A percentile compares a stretch with the other conserved stretches of the same genome.
Conservation (phyloP, 2,113 vertebrate genomes). For the Dasyornis broadbenti region DNA sequence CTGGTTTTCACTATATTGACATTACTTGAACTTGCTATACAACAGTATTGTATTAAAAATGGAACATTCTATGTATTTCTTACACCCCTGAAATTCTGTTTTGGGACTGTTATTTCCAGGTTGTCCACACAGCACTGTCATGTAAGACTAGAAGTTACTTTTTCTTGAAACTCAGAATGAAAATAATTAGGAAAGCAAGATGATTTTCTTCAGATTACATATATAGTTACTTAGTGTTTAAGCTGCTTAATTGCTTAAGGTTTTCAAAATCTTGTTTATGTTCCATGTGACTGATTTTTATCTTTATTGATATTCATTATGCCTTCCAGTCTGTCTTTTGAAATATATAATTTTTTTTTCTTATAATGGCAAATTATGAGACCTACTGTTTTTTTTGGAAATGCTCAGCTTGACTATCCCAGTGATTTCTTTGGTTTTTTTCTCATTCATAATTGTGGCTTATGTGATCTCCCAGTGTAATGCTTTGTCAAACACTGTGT, state of each 20-base stretch:
- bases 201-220: not conserved
- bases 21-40: not conserved
- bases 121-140: fast-evolving
- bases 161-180: not conserved
- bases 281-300: not conserved
- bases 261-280: not conserved
- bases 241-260: not conserved
- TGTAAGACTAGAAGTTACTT: not conserved
- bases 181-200: not conserved
- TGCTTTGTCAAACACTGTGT: not conserved
- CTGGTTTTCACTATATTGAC: not conserved
- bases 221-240: not conserved
- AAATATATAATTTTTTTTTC: not conserved
- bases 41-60: not conserved
- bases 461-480: not conserved
- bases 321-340: not conserved
- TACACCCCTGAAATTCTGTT: not conserved
- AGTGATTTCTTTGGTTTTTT: not conserved
- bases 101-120: not conserved
- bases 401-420: fast-evolving
- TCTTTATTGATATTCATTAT: not conserved
- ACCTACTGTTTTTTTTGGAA: not conserved
- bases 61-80: not conserved
- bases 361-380: not conserved
- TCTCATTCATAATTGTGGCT: not conserved